These are phyloP conservation scores for Vidua macroura DNA, from an alignment of 2,113 vertebrate genomes.

Conservation along the genomic window DNA sequence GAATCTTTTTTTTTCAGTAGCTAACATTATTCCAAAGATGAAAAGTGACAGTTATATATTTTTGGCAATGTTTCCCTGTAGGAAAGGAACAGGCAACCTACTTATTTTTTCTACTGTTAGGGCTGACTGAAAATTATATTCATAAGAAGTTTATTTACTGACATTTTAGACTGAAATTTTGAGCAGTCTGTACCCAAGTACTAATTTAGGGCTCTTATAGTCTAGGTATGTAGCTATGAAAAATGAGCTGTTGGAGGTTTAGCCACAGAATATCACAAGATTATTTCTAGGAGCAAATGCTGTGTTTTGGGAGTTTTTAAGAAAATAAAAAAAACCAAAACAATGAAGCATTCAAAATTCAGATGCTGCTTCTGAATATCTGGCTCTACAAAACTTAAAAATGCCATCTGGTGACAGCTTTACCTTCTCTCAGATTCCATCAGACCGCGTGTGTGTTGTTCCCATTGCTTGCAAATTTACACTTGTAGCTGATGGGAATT, in stretches of 20 bases:
- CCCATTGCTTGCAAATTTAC: conserved; percentile 36
- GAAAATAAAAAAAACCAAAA: not conserved
- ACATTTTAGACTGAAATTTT: conserved; percentile 30
- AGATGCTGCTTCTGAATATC: conserved; percentile 7
- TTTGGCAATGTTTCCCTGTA: conserved; percentile 55
- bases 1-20: conserved; percentile 39
- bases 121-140: conserved; percentile 50
- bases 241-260: conserved; percentile 28
- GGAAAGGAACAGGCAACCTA: conserved; percentile 59
- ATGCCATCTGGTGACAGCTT: conserved; percentile 30
- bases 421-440: conserved; percentile 6
- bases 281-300: not conserved
- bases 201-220: conserved; percentile 15
- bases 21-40: conserved; percentile 53
- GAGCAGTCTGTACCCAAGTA: conserved; percentile 3
- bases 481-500: conserved; percentile 7
- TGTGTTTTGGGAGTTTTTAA: not conserved
- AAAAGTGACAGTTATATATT: conserved; percentile 65
- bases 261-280: not conserved
- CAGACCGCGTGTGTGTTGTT: not conserved
- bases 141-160: conserved; percentile 55
- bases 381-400: not conserved
- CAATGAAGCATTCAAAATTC: not conserved
- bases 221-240: not conserved
- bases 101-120: conserved; percentile 48